Percentiles rank a stretch among this genome's conserved stretches.
These are phyloP conservation scores for Heliconius himera DNA, from an alignment of 1,140 invertebrate genomes.

Conservation along the genomic window DNA sequence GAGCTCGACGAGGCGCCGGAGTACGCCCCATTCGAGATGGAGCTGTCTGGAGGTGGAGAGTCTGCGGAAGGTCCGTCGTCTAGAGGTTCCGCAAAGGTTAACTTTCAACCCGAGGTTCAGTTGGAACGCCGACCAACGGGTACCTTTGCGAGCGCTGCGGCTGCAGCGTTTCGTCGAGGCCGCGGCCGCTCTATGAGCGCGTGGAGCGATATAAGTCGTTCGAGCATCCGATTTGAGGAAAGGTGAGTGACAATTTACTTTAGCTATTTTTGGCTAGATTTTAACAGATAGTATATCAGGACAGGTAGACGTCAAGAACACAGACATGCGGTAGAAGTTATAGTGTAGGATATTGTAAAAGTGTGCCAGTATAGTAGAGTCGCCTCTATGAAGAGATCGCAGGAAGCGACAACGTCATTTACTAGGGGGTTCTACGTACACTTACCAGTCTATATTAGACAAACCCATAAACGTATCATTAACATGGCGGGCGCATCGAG, in stretches of 20 bases:
- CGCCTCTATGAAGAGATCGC: slow-evolving; percentile 19
- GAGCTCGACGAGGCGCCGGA: slow-evolving; percentile 69
- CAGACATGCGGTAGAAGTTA: slow-evolving; percentile 21
- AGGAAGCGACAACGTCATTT: slow-evolving; percentile 20
- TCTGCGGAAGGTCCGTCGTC: slow-evolving; percentile 64
- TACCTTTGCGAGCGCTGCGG: slow-evolving; percentile 78
- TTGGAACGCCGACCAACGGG: slow-evolving; percentile 83
- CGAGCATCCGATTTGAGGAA: slow-evolving; percentile 90
- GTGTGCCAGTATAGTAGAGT: not conserved
- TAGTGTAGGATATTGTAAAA: slow-evolving; percentile 3
- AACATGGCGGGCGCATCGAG: slow-evolving; percentile 30
- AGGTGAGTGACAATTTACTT: slow-evolving; percentile 81
- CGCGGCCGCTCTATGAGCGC: slow-evolving; percentile 89
- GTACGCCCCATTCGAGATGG: slow-evolving; percentile 71
- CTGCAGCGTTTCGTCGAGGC: slow-evolving; percentile 80
- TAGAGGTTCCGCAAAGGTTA: slow-evolving; percentile 83
- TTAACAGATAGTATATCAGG: slow-evolving; percentile 6
- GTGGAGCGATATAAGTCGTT: slow-evolving; percentile 91
- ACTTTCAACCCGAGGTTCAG: slow-evolving; percentile 87
- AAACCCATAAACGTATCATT: slow-evolving; percentile 30
- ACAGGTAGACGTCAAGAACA: slow-evolving; percentile 19
- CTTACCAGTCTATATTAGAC: slow-evolving; percentile 44
- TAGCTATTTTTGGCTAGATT: not conserved
- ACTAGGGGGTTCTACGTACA: slow-evolving; percentile 51
- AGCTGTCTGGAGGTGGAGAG: slow-evolving; percentile 64